Percentiles rank a stretch among this genome's conserved stretches.
Evolutionary conservation across 2,888 invertebrate species (phyloP).

Genomic region (Ephialtes manifestator): DNA sequence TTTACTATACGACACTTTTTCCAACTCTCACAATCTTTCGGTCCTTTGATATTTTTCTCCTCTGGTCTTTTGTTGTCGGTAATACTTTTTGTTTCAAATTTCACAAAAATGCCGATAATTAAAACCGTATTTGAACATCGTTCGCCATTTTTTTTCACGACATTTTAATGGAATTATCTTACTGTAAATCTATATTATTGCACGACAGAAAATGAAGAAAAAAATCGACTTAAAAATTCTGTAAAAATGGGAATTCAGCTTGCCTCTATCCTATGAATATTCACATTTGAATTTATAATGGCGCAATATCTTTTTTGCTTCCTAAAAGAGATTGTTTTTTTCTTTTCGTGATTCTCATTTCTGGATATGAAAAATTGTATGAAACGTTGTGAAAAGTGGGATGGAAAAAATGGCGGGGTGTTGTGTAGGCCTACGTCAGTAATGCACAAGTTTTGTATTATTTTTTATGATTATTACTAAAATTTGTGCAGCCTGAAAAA

Average conservation of each 20-base stretch:
- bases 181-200: not conserved
- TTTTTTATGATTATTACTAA: no score
- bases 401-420: no score
- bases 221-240: not conserved
- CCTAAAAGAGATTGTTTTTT: no score
- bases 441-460: no score
- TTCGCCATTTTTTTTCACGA: not conserved
- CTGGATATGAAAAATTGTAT: no score
- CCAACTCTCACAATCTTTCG: not conserved
- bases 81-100: not conserved
- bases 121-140: not conserved
- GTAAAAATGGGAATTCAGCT: not conserved
- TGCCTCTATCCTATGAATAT: no score
- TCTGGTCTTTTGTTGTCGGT: not conserved
- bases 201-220: not conserved
- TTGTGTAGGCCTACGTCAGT: no score
- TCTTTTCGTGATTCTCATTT: no score
- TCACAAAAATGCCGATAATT: constrained; percentile 6
- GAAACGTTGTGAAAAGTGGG: no score
- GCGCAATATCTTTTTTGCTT: no score
- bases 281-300: no score
- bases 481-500: no score
- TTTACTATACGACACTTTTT: constrained; percentile 15
- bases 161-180: not conserved
- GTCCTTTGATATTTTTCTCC: not conserved